phyloP scores from a whole-genome alignment of 2,888 invertebrate genomes.

The Dicranocentrus wangi region DNA sequence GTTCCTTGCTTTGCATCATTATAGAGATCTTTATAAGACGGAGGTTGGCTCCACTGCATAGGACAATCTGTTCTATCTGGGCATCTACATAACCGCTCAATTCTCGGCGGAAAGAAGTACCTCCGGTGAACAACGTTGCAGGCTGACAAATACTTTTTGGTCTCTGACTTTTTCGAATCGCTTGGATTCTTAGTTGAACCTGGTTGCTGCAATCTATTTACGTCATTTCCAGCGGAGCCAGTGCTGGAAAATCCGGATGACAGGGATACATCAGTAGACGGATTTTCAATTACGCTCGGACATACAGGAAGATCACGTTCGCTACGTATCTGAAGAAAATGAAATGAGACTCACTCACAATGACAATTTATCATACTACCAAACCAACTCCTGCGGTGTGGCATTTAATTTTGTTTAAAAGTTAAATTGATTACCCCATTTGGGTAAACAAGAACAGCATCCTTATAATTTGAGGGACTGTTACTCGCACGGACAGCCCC shows the following conservation, averaged over 20 bases:
- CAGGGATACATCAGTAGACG: conserved; percentile 5
- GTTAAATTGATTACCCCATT: conserved; percentile 67
- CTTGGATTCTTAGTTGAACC: conserved; percentile 42
- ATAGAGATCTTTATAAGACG: conserved; percentile 54
- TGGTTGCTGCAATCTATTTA: conserved; percentile 46
- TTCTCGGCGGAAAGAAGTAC: conserved; percentile 78
- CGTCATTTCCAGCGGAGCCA: conserved; percentile 29
- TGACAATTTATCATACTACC: neutral
- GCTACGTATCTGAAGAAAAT: conserved; percentile 80
- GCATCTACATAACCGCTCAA: conserved; percentile 80
- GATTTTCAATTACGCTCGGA: conserved; percentile 70
- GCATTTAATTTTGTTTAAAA: no score
- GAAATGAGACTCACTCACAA: neutral
- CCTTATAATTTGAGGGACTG: conserved; percentile 58
- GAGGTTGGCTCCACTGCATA: conserved; percentile 75
- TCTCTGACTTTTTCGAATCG: conserved; percentile 32
- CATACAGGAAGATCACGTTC: conserved; percentile 80
- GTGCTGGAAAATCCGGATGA: conserved; percentile 35
- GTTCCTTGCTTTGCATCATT: conserved; percentile 17
- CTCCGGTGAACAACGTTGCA: conserved; percentile 78
- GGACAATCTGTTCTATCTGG: conserved; percentile 77
- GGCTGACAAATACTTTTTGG: conserved; percentile 74
- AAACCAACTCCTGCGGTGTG: neutral
- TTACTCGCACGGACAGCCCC: neutral
- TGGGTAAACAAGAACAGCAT: conserved; percentile 64